phyloP scores from a whole-genome alignment of 92 coral and sea anemone genomes.

The Zoanthus solanderi region DNA sequence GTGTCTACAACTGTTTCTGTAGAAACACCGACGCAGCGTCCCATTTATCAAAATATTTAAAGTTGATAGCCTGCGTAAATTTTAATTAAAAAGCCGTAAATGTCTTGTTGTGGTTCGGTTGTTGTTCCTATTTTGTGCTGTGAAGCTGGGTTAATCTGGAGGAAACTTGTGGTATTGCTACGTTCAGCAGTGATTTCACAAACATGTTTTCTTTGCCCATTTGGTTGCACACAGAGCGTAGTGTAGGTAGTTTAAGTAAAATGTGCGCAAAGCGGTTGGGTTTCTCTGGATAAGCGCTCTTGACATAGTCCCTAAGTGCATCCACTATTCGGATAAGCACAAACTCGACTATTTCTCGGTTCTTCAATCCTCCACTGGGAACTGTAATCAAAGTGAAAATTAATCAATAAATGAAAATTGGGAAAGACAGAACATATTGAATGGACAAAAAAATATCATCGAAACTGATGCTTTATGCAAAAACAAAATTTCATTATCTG shows the following conservation, averaged over 20 bases:
- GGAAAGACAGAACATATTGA: no score
- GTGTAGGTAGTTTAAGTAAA: constrained; percentile 89
- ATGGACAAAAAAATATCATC: no score
- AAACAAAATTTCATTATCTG: no score
- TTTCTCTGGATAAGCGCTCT: constrained; percentile 94
- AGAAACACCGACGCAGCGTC: no score
- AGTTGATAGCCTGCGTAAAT: no score
- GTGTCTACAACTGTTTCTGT: no score
- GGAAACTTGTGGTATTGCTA: constrained; percentile 85
- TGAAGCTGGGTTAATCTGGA: constrained; percentile 70
- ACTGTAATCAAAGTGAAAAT: constrained; percentile 33
- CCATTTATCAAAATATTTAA: no score
- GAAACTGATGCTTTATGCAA: no score
- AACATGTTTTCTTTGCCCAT: constrained; percentile 87
- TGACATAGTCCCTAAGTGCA: constrained; percentile 92
- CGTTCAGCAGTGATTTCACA: constrained; percentile 86
- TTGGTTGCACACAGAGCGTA: constrained; percentile 82
- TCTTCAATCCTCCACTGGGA: constrained; percentile 83
- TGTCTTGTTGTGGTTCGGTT: no score
- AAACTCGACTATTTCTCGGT: constrained; percentile 84
- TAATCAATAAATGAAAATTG: no score
- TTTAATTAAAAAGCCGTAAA: no score
- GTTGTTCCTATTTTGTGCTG: constrained; percentile 2
- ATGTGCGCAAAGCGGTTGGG: constrained; percentile 97
- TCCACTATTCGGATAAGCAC: constrained; percentile 89